Evolutionary conservation across 2,888 invertebrate species (phyloP).

Genomic region (Caenorhabditis auriculariae): DNA sequence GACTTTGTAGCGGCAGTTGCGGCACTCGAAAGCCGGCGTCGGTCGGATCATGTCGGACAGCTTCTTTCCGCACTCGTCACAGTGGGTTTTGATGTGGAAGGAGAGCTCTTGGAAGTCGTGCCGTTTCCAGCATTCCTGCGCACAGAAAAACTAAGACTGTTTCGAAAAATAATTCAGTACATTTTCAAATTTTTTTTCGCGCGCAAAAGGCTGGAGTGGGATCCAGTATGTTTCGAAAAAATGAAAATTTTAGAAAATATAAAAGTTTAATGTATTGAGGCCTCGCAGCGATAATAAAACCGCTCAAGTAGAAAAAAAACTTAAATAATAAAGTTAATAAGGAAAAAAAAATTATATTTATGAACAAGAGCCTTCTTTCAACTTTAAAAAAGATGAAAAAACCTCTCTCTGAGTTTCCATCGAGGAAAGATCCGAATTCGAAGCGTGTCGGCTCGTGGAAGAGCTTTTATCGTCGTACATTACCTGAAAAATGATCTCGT

Average conservation of each 20-base stretch:
- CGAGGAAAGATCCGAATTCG: slow-evolving; percentile 37
- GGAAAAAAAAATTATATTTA: too few relatives aligned
- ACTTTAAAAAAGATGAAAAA: background rate
- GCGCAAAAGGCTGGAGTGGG: background rate
- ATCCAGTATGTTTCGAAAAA: too few relatives aligned
- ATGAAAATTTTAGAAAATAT: too few relatives aligned
- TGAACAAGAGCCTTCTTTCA: too few relatives aligned
- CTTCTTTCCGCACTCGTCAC: slow-evolving; percentile 94
- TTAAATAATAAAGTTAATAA: too few relatives aligned
- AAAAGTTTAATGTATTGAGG: too few relatives aligned
- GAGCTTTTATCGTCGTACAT: slow-evolving; percentile 93
- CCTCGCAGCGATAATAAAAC: too few relatives aligned
- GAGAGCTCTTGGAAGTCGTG: slow-evolving; percentile 71
- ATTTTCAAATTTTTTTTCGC: background rate
- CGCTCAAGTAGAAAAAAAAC: too few relatives aligned
- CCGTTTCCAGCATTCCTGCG: slow-evolving; percentile 33
- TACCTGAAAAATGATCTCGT: slow-evolving; percentile 74
- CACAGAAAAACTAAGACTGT: too few relatives aligned
- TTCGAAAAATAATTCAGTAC: too few relatives aligned
- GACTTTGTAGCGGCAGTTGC: slow-evolving; percentile 71
- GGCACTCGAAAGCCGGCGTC: slow-evolving; percentile 93
- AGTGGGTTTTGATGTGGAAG: slow-evolving; percentile 69
- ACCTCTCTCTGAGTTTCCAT: slow-evolving; percentile 11
- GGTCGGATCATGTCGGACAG: slow-evolving; percentile 92
- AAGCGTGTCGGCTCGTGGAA: slow-evolving; percentile 67